Base-by-base conservation (phyloP, 2,797 vertebrate species). In the Eulemur mongoz region DNA sequence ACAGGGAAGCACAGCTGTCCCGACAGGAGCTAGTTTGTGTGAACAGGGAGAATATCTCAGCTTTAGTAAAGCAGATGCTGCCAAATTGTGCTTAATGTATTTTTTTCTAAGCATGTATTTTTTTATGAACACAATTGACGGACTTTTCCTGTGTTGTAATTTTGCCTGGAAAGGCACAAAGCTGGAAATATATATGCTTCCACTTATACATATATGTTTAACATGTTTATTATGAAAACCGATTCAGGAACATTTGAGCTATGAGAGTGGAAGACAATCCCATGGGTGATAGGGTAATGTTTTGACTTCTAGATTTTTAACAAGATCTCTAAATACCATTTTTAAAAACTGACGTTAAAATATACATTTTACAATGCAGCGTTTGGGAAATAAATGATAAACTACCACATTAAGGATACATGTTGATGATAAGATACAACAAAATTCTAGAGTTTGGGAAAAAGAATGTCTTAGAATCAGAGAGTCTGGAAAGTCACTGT, bases 1-100 rank as follows among this genome's bases (percentile, higher is more conserved):
- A 9, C 4, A 69, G 79, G 43, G n/a, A 57, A 83, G 38, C 57
- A 59, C 10, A n/a, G 40, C 96, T 4, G 50, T 93, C 0, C 2
- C 50, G 94, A 50, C 25, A 52, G 52, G 89, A 97, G 91, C 84
- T 0, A 0, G 48, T 75, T 89, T 97, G n/a, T 96, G 94, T 96
- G 94, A 98, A 97, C 95, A 97, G 40, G 76, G 84, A 97, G 91
- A 89, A 97, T 72, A 72, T 52, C 61, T 69, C 89, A 73, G 86
- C 80, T 97, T 94, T 67, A 82, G 50, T 89, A 93, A 96, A 96
- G 72, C 95, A 97, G 96, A 97, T 97, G 96, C 95, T 97, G n/a
- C 17, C 69, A 54, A 85, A 0, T 18, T 59, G 86, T 17, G 35
- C 20, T 93, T 52, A 30, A 80, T 23, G 23, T 43, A 59, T 89